These are phyloP conservation scores for Tiliacea citrago DNA, from an alignment of 2,888 invertebrate species.

Conservation along the genomic window DNA sequence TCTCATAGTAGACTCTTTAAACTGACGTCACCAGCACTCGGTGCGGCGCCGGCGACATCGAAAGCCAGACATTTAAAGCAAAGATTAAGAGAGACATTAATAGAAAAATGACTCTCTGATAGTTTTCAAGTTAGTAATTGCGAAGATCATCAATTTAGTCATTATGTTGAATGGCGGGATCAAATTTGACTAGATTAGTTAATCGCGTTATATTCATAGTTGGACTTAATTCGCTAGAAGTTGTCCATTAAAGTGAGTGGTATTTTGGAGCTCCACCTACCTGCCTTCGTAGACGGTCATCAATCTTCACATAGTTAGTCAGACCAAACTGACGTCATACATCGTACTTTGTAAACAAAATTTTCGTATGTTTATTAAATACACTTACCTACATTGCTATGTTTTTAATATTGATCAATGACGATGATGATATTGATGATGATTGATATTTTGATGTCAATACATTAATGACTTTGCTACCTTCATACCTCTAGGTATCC, in stretches of 20 bases:
- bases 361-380: slow-evolving; percentile 7
- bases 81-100: too few relatives aligned
- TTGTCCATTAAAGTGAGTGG: slow-evolving; percentile 22
- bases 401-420: slow-evolving; percentile 10
- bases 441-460: neutral
- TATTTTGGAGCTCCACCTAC: slow-evolving; percentile 40
- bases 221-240: slow-evolving; percentile 14
- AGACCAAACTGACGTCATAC: slow-evolving; percentile 16
- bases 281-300: slow-evolving; percentile 22
- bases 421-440: too few relatives aligned
- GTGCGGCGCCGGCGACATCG: slow-evolving; percentile 12
- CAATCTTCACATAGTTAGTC: slow-evolving; percentile 33
- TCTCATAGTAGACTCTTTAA: slow-evolving; percentile 28
- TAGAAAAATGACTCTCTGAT: slow-evolving; percentile 29
- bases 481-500: too few relatives aligned
- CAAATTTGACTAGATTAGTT: slow-evolving; percentile 8
- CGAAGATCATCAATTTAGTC: slow-evolving; percentile 24
- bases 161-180: slow-evolving; percentile 26
- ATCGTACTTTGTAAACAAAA: slow-evolving; percentile 4
- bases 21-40: slow-evolving; percentile 18
- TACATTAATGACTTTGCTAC: neutral
- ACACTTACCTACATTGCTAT: neutral
- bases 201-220: slow-evolving; percentile 3
- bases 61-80: slow-evolving; percentile 24
- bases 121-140: slow-evolving; percentile 23